phyloP scores from a whole-genome alignment of 2,113 vertebrate genomes.

The Percina caprodes region DNA sequence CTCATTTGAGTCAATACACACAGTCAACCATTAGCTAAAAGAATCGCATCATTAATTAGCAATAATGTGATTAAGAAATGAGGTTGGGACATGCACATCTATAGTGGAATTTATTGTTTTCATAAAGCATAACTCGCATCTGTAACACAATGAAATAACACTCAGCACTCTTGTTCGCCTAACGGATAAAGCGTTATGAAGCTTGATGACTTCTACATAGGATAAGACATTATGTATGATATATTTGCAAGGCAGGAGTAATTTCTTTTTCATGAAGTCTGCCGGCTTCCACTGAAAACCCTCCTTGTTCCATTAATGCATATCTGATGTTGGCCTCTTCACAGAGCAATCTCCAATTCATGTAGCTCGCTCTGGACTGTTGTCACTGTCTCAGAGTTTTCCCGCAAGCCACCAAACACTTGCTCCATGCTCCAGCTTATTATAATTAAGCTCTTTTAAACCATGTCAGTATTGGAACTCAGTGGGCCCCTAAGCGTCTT shows the following conservation, averaged over 20 bases:
- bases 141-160: conserved; percentile 71
- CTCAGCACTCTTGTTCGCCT: conserved; percentile 62
- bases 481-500: conserved; percentile 64
- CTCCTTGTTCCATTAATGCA: conserved; percentile 63
- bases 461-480: conserved; percentile 71
- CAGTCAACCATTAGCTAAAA: conserved; percentile 61
- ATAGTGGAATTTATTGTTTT: conserved; percentile 71
- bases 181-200: conserved; percentile 69
- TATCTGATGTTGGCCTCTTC: conserved; percentile 67
- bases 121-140: conserved; percentile 65
- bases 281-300: conserved; percentile 58
- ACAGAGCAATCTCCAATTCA: conserved; percentile 52
- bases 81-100: conserved; percentile 50
- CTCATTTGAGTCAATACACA: conserved; percentile 58
- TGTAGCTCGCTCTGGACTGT: conserved; percentile 60
- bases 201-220: conserved; percentile 71
- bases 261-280: conserved; percentile 72
- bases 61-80: conserved; percentile 68
- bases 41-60: conserved; percentile 70
- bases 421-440: conserved; percentile 68
- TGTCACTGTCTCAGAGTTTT: conserved; percentile 56
- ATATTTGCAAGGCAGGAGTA: conserved; percentile 58
- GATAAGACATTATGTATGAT: conserved; percentile 71
- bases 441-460: conserved; percentile 83
- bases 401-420: conserved; percentile 67